Evolutionary conservation across 2,113 vertebrate genomes (phyloP).

Genomic region (Nanorana parkeri): DNA sequence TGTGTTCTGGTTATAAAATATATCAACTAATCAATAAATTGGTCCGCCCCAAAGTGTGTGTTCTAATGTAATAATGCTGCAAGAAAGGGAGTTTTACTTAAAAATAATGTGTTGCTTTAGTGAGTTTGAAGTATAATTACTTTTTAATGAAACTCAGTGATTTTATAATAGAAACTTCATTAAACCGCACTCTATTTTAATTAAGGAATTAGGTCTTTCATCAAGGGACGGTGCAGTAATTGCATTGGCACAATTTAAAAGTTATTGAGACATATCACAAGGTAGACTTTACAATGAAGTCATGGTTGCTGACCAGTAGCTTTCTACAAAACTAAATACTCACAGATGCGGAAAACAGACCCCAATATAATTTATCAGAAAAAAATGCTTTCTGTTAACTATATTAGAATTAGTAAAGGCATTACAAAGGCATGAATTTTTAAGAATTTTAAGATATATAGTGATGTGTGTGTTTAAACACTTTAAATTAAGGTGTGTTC

Average conservation of each 20-base stretch:
- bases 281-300: constrained; percentile 21
- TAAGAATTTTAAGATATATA: too few species aligned
- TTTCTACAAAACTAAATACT: neutral
- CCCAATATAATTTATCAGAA: neutral
- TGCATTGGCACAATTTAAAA: constrained; percentile 20
- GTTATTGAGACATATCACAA: constrained; percentile 26
- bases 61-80: too few species aligned
- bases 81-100: too few species aligned
- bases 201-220: constrained; percentile 30
- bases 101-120: neutral
- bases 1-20: too few species aligned
- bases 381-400: too few species aligned
- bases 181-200: constrained; percentile 30
- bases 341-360: neutral
- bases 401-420: too few species aligned
- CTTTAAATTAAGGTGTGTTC: too few species aligned
- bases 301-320: constrained; percentile 1
- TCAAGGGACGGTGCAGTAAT: constrained; percentile 34
- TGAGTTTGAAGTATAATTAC: constrained; percentile 20
- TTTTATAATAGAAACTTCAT: constrained; percentile 43
- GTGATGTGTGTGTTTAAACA: too few species aligned
- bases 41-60: too few species aligned
- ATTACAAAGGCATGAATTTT: too few species aligned
- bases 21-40: too few species aligned
- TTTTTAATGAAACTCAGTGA: constrained; percentile 37